These are phyloP conservation scores for Artibeus lituratus DNA, from an alignment of 2,797 vertebrate genomes.

Conservation along the genomic window DNA sequence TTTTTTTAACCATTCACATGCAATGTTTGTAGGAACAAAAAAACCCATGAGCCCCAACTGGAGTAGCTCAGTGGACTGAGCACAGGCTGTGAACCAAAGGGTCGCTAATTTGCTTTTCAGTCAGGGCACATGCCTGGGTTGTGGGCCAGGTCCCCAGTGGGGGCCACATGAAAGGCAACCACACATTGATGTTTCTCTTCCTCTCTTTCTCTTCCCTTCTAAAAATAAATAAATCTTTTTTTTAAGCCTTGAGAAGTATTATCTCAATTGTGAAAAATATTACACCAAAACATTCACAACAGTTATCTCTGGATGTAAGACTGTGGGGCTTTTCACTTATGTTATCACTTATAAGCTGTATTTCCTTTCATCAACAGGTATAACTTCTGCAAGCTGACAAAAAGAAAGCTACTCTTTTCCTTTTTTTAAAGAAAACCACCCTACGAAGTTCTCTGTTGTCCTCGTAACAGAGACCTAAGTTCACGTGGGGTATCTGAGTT, in stretches of 20 bases:
- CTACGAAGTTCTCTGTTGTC: background rate
- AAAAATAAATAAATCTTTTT: too few species aligned
- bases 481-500: background rate
- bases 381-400: background rate
- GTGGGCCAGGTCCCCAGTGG: too few species aligned
- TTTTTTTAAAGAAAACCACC: background rate
- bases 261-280: background rate
- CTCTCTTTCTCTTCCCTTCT: too few species aligned
- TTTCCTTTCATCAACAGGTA: background rate
- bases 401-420: background rate
- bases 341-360: background rate
- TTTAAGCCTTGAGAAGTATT: background rate
- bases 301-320: background rate
- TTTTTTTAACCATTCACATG: background rate
- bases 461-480: background rate
- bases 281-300: background rate
- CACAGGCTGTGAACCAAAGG: too few species aligned
- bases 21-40: background rate
- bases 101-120: too few species aligned
- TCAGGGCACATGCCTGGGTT: too few species aligned
- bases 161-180: too few species aligned
- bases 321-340: background rate
- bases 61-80: too few species aligned
- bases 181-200: too few species aligned
- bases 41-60: too few species aligned